A percentile compares a stretch with the other conserved stretches of the same genome.
phyloP scores from a whole-genome alignment of 2,888 invertebrate genomes.

The Onthophagus sagittarius region DNA sequence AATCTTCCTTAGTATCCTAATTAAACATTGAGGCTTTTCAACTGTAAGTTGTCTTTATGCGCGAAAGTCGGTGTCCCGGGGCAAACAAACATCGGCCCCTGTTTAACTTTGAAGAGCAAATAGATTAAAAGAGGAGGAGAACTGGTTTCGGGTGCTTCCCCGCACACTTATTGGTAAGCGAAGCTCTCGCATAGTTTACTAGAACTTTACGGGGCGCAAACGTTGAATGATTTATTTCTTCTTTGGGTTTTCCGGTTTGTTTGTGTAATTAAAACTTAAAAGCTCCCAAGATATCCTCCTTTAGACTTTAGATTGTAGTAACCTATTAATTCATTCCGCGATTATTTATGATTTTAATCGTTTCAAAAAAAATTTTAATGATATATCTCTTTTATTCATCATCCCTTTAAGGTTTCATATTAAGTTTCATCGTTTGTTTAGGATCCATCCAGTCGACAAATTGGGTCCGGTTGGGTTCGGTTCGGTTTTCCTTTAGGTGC shows the following conservation, averaged over 20 bases:
- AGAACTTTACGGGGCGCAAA: background rate
- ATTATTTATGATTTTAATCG: too few species aligned
- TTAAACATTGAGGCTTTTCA: slow-evolving; percentile 2
- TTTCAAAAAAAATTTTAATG: background rate
- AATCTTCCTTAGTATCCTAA: background rate
- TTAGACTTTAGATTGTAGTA: too few species aligned
- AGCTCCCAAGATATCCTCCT: background rate
- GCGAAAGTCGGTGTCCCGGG: slow-evolving; percentile 3
- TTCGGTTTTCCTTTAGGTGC: slow-evolving; percentile 16
- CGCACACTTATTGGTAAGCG: slow-evolving; percentile 7
- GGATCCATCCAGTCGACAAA: slow-evolving; percentile 2
- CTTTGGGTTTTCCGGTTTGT: background rate
- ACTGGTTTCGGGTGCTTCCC: background rate
- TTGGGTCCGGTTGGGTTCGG: slow-evolving; percentile 4
- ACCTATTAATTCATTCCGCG: too few species aligned
- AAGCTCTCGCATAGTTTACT: slow-evolving; percentile 7
- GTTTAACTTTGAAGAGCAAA: slow-evolving; percentile 11
- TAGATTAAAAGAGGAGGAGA: slow-evolving; percentile 9
- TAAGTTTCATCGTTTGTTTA: background rate
- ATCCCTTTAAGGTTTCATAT: background rate
- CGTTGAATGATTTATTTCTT: slow-evolving; percentile 10
- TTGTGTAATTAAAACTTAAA: slow-evolving; percentile 9
- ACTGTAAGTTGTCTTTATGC: slow-evolving; percentile 6
- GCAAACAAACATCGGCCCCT: slow-evolving; percentile 8
- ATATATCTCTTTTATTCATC: background rate